phyloP scores from a whole-genome alignment of 2,888 invertebrate genomes.

The Pristionchus maxplancki region DNA sequence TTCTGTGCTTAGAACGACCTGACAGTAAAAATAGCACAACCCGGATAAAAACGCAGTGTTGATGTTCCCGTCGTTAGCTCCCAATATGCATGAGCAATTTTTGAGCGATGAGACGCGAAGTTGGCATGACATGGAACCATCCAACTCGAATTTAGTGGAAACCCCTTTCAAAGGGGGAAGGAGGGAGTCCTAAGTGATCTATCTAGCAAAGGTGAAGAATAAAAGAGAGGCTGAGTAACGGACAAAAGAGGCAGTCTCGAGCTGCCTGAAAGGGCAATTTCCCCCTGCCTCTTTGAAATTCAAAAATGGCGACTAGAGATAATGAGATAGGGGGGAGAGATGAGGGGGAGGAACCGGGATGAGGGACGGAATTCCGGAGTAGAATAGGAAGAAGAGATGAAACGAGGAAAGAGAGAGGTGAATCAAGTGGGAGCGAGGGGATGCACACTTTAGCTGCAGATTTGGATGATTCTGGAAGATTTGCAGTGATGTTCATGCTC shows the following conservation, averaged over 20 bases:
- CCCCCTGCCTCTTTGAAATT: slow-evolving; percentile 4
- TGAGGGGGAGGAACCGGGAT: not conserved
- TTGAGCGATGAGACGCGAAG: not conserved
- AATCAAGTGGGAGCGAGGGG: not conserved
- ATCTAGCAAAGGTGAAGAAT: not conserved
- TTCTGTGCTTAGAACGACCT: no score
- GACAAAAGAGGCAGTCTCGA: not conserved
- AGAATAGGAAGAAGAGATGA: not conserved
- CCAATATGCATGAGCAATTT: not conserved
- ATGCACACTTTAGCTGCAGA: not conserved
- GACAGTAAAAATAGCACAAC: no score
- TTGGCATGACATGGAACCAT: not conserved
- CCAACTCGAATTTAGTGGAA: slow-evolving; percentile 21
- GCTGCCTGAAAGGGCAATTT: slow-evolving; percentile 10
- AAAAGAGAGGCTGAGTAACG: not conserved
- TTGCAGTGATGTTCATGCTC: not conserved
- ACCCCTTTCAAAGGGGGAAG: not conserved
- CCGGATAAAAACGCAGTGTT: no score
- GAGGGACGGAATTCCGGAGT: slow-evolving; percentile 25
- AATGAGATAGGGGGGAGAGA: not conserved
- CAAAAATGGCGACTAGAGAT: not conserved
- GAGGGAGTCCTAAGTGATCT: slow-evolving; percentile 4
- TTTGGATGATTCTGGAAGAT: not conserved
- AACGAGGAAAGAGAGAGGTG: not conserved
- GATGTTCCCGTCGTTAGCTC: not conserved